Conservation (phyloP, 2,888 invertebrate genomes). For the Tupiocoris notatus region DNA sequence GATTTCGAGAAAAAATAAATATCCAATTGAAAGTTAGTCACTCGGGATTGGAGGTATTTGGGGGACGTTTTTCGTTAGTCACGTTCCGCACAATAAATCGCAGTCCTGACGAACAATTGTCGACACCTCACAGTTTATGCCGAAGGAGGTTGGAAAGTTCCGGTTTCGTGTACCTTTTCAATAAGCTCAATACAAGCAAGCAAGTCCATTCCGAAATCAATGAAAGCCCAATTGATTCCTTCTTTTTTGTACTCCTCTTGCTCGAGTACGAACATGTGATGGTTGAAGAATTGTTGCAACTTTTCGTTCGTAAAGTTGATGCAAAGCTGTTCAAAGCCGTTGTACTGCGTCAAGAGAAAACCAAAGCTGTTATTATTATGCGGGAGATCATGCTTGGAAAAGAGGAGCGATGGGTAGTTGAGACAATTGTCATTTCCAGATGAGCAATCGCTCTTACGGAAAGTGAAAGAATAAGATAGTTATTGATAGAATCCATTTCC, state of each 20-base stretch:
- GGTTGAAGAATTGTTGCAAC: constrained; percentile 99
- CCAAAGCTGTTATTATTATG: constrained; percentile 5
- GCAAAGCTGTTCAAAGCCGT: constrained; percentile 99
- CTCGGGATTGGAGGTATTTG: no score
- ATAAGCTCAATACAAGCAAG: constrained; percentile 97
- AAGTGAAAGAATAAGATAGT: neutral
- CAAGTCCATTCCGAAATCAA: constrained; percentile 99
- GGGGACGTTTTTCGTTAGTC: no score
- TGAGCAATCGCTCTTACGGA: constrained; percentile 13
- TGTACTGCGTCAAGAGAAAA: constrained; percentile 64
- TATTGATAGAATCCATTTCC: neutral
- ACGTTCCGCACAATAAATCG: neutral
- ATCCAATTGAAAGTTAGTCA: no score
- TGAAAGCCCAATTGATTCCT: constrained; percentile 97
- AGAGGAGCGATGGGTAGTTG: neutral
- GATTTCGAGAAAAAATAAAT: constrained; percentile 1
- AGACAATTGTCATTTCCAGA: constrained; percentile 36
- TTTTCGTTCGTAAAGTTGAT: constrained; percentile 99
- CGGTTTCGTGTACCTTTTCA: constrained; percentile 74
- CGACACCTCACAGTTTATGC: neutral
- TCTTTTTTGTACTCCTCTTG: constrained; percentile 98
- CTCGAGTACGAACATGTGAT: constrained; percentile 99
- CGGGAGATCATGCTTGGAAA: neutral
- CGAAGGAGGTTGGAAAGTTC: neutral
- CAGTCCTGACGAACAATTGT: neutral